Percentiles rank a stretch among this genome's conserved stretches.
phyloP scores from a whole-genome alignment of 2,797 vertebrate genomes.

The Thalassophryne amazonica region DNA sequence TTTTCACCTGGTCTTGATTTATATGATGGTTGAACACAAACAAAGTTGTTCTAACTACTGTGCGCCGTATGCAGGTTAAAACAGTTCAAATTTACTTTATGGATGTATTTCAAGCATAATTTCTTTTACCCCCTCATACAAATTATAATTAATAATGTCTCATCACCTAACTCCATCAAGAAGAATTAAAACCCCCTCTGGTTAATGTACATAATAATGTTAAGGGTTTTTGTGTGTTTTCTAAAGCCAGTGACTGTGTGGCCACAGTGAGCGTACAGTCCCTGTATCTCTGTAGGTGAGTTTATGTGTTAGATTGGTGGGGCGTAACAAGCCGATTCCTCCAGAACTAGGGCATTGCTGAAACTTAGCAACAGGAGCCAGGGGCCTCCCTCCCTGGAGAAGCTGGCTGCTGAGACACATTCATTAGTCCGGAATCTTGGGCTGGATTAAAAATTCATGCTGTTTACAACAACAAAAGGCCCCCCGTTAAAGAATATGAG shows the following conservation, averaged over 20 bases:
- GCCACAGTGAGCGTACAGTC: not conserved
- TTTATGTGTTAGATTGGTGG: slow-evolving; percentile 44
- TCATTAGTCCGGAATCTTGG: slow-evolving; percentile 74
- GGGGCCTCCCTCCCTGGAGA: slow-evolving; percentile 70
- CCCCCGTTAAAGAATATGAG: slow-evolving; percentile 76
- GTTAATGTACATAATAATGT: not conserved
- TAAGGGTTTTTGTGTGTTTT: slow-evolving; percentile 10
- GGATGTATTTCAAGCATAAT: too few relatives aligned
- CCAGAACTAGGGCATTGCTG: slow-evolving; percentile 67
- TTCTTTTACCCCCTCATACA: too few relatives aligned
- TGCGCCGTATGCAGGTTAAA: too few relatives aligned
- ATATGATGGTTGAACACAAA: too few relatives aligned
- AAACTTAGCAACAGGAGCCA: slow-evolving; percentile 77
- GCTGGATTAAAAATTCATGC: slow-evolving; percentile 83
- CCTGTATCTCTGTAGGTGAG: slow-evolving; percentile 6
- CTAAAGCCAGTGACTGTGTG: slow-evolving; percentile 4
- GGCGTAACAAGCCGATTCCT: slow-evolving; percentile 65
- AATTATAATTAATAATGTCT: too few relatives aligned
- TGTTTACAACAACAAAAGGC: slow-evolving; percentile 82
- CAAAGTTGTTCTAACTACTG: too few relatives aligned
- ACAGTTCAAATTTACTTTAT: too few relatives aligned
- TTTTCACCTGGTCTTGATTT: too few relatives aligned
- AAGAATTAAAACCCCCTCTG: too few relatives aligned
- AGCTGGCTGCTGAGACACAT: slow-evolving; percentile 68
- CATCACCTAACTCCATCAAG: too few relatives aligned